phyloP scores from a whole-genome alignment of 1,140 invertebrate genomes.

The Drosophila aff. region DNA sequence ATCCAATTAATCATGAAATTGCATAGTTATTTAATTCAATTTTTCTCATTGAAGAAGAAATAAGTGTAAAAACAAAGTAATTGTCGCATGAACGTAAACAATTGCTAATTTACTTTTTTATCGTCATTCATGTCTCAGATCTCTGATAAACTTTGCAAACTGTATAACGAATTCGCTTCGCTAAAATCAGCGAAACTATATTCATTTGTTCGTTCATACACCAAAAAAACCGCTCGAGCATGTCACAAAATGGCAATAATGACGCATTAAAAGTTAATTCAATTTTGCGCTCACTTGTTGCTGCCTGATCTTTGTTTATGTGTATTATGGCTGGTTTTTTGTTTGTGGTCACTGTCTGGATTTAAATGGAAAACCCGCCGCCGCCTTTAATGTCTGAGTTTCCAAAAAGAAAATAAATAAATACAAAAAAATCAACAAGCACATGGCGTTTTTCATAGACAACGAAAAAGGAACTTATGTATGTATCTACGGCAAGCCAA shows the following conservation, averaged over 20 bases:
- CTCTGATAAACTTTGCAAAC: slow-evolving; percentile 25
- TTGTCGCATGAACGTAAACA: background rate
- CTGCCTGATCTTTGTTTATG: slow-evolving; percentile 34
- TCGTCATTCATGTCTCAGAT: slow-evolving; percentile 2
- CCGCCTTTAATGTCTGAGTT: slow-evolving; percentile 51
- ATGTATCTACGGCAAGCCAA: background rate
- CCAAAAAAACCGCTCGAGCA: slow-evolving; percentile 7
- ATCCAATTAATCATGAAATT: background rate
- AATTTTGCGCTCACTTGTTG: slow-evolving; percentile 69
- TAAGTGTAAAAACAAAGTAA: background rate
- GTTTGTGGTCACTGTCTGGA: slow-evolving; percentile 38
- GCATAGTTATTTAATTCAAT: background rate
- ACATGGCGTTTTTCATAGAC: slow-evolving; percentile 52
- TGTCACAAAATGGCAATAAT: slow-evolving; percentile 65
- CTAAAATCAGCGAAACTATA: slow-evolving; percentile 3
- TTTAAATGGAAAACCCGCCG: slow-evolving; percentile 47
- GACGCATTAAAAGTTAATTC: slow-evolving; percentile 72
- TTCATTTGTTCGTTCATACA: slow-evolving; percentile 1
- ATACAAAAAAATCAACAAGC: slow-evolving; percentile 21
- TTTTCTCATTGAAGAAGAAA: background rate
- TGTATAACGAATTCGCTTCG: background rate
- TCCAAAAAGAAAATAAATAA: slow-evolving; percentile 33
- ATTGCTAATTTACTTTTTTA: slow-evolving; percentile 9
- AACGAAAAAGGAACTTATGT: background rate
- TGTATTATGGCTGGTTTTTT: slow-evolving; percentile 26